Conservation (phyloP, 2,888 invertebrate species). For the Oxycera nigricornis region DNA sequence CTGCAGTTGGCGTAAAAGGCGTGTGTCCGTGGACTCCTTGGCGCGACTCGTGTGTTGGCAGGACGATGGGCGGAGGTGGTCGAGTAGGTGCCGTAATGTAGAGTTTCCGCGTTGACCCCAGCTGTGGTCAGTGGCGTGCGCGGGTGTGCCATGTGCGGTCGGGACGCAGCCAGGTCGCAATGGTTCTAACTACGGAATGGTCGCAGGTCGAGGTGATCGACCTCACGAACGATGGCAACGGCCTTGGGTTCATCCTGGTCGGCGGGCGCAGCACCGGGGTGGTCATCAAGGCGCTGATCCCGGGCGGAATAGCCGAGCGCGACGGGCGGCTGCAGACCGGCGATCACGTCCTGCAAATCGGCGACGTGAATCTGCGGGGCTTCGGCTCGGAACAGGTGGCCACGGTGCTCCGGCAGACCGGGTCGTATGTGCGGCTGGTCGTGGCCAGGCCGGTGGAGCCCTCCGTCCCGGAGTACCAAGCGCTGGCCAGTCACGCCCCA, state of each 20-base stretch:
- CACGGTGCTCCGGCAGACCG: slow-evolving; percentile 75
- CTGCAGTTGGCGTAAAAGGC: slow-evolving; percentile 7
- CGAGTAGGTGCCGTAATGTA: background rate
- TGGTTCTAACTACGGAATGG: slow-evolving; percentile 98
- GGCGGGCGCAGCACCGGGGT: slow-evolving; percentile 98
- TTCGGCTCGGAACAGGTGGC: slow-evolving; percentile 97
- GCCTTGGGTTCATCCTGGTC: slow-evolving; percentile 97
- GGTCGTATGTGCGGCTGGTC: slow-evolving; percentile 78
- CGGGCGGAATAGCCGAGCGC: slow-evolving; percentile 95
- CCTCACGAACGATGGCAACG: slow-evolving; percentile 95
- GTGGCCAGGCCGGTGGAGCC: slow-evolving; percentile 93
- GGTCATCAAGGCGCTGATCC: slow-evolving; percentile 96
- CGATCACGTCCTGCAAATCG: slow-evolving; percentile 96
- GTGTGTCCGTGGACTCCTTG: background rate
- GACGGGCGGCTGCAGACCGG: slow-evolving; percentile 95
- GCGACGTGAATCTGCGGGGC: slow-evolving; percentile 92
- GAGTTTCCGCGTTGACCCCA: background rate
- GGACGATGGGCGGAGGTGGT: slow-evolving; percentile 2
- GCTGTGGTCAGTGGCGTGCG: slow-evolving; percentile 7
- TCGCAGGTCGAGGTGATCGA: slow-evolving; percentile 99
- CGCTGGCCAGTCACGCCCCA: slow-evolving; percentile 78
- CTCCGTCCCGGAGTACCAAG: slow-evolving; percentile 78
- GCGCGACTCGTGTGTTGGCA: background rate
- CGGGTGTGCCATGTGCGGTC: slow-evolving; percentile 20
- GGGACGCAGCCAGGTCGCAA: slow-evolving; percentile 53